Percentiles rank a stretch among this genome's conserved stretches.
Evolutionary conservation across 2,797 vertebrate species (phyloP).

Genomic region (Dendrocincla tyrannina): DNA sequence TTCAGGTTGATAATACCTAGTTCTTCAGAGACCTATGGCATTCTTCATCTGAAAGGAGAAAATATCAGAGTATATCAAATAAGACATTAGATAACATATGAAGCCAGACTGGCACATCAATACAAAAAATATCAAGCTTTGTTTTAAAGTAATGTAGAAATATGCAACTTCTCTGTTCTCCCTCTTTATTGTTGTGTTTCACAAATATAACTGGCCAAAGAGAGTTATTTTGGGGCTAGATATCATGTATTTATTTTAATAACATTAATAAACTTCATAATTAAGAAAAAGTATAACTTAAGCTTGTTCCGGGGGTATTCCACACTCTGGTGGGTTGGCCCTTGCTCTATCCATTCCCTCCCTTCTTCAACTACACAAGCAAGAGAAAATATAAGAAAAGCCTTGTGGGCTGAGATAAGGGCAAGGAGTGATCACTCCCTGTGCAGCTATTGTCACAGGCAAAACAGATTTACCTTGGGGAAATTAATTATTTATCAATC

Average conservation of each 20-base stretch:
- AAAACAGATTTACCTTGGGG: not conserved
- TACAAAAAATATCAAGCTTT: not conserved
- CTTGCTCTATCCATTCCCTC: not conserved
- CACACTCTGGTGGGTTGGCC: fast-evolving
- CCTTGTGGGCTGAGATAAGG: not conserved
- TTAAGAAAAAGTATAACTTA: not conserved
- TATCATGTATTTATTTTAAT: not conserved
- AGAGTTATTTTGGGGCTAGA: not conserved
- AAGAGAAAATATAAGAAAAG: not conserved
- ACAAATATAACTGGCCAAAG: not conserved
- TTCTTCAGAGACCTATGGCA: not conserved
- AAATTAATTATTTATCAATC: not conserved
- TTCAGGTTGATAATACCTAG: not conserved
- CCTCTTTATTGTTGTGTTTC: not conserved
- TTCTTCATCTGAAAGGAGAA: not conserved
- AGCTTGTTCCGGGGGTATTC: not conserved
- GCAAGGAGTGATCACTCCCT: not conserved
- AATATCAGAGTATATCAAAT: not conserved
- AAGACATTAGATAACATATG: not conserved
- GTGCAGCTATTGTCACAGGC: too few relatives aligned
- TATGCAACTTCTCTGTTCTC: not conserved
- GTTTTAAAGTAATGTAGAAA: not conserved
- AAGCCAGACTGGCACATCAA: not conserved
- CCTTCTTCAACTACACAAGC: not conserved
- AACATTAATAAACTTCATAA: not conserved